A percentile compares a stretch with the other conserved stretches of the same genome.
Conservation (phyloP, 1,140 invertebrate species). For the Brachionus calyciflorus region DNA sequence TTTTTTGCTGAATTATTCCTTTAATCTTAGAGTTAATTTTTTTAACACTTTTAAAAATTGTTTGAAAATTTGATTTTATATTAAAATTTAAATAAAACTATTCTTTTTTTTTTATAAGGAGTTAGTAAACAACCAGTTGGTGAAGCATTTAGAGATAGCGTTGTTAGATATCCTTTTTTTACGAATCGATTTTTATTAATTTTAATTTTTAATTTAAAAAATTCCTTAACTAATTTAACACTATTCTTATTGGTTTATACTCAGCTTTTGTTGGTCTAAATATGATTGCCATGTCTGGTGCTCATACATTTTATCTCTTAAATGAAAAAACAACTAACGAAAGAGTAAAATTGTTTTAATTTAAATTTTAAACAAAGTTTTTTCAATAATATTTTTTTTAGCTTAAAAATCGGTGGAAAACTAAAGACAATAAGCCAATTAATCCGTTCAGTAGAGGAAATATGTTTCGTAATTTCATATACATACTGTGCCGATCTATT, state of each 20-base stretch:
- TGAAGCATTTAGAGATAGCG: slow-evolving; percentile 20
- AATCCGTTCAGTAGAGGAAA: slow-evolving; percentile 24
- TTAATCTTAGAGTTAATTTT: too few species aligned
- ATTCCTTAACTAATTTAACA: slow-evolving; percentile 3
- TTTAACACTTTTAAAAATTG: too few species aligned
- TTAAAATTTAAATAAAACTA: background rate
- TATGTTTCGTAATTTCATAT: slow-evolving; percentile 16
- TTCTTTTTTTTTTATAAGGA: background rate
- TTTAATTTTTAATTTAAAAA: too few species aligned
- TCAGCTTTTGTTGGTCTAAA: background rate
- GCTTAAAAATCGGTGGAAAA: slow-evolving; percentile 32
- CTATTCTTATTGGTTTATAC: slow-evolving; percentile 18
- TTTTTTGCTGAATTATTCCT: too few species aligned
- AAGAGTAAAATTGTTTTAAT: background rate
- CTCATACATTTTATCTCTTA: slow-evolving; percentile 28
- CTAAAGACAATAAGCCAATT: background rate
- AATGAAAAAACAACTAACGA: slow-evolving; percentile 47
- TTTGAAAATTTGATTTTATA: too few species aligned
- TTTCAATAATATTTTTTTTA: background rate
- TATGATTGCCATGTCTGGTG: slow-evolving; percentile 32
- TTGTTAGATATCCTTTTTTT: slow-evolving; percentile 46
- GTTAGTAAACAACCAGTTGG: background rate
- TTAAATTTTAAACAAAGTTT: background rate
- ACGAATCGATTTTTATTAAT: background rate
- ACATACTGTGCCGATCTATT: slow-evolving; percentile 15